Evolutionary conservation across 2,888 invertebrate species (phyloP), one percentile per base, ranked within the genome.

Genomic region (Amblyteles armatorius): DNA sequence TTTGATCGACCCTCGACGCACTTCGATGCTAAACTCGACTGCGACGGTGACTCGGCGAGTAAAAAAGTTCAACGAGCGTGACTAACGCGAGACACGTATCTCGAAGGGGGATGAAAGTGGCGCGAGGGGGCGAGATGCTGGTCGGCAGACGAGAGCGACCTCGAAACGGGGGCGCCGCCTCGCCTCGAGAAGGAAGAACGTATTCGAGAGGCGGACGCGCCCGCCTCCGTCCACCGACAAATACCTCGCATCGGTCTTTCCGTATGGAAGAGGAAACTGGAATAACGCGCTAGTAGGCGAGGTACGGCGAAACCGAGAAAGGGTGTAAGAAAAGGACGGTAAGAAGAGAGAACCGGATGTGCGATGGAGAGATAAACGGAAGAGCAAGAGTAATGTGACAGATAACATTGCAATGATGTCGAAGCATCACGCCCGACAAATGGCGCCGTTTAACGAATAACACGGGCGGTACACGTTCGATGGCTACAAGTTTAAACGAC

Each of bases 21-120:
- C 48, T 19, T 77, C 11, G 55, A 65, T 67, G 68, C 36, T 60
- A 74, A 33, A 19, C 50, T 81, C 50, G 29, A 76, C 48, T 57
- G 48, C 72, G 83, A 88, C 81, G 78, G 87, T 88, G 84, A 88
- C 84, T 86, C 84, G 83, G 84, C 73, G 88, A 89, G 87, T 88
- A 89, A 88, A 87, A 85, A 87, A 79, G 87, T 87, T 80, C 88
- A 91, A 90, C 88, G 86, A 90, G 89, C 89, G 88, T 89, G 88
- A 90, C 88, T 88, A 89, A 90, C 87, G 87, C 88, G 82, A 82
- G 83, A 87, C 88, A 88, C 85, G 84, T 87, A 87, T 88, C 71
- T 73, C 76, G 78, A 60, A 65, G 65, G 52, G 52, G 48, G 48
- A 44, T 48, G 72, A 36, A 67, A 65, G 74, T 52, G 48, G 60